A percentile compares a stretch with the other conserved stretches of the same genome.
Evolutionary conservation across 1,140 invertebrate species (phyloP).

Genomic region (Probaryconus sp.): DNA sequence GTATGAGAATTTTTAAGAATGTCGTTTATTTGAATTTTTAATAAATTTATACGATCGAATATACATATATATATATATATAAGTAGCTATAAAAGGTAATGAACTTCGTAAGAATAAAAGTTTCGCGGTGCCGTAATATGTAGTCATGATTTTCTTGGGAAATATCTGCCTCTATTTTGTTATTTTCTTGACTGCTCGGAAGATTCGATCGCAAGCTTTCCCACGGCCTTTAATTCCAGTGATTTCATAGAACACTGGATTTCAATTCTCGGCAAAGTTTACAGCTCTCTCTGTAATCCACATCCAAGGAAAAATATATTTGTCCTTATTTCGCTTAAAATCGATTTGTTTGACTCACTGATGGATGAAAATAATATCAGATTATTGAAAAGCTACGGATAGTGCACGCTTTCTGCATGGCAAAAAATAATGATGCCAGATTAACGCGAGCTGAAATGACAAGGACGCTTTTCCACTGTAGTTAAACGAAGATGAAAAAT

Average conservation of each 20-base stretch:
- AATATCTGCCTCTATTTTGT: constrained; percentile 26
- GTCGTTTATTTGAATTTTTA: no score
- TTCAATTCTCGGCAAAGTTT: constrained; percentile 31
- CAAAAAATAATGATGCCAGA: no score
- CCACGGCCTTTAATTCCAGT: constrained; percentile 32
- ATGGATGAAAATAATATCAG: constrained; percentile 11
- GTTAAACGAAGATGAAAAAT: no score
- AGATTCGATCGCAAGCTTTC: constrained; percentile 30
- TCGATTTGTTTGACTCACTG: constrained; percentile 9
- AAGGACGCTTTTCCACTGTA: no score
- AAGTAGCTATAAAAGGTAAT: constrained; percentile 16
- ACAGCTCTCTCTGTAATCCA: constrained; percentile 19
- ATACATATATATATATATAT: constrained; percentile 17
- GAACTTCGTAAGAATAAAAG: constrained; percentile 23
- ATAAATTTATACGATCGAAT: constrained; percentile 2
- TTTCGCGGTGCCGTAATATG: not conserved
- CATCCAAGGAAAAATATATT: constrained; percentile 28
- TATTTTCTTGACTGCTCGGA: constrained; percentile 10
- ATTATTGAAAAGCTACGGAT: not conserved
- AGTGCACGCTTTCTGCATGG: not conserved
- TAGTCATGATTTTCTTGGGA: constrained; percentile 2
- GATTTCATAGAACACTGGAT: constrained; percentile 44
- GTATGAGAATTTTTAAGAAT: no score
- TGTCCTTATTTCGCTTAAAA: constrained; percentile 1
- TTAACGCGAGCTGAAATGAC: no score